Base-by-base conservation (phyloP, 2,113 vertebrate genomes). In the Emydura subglobosa region DNA sequence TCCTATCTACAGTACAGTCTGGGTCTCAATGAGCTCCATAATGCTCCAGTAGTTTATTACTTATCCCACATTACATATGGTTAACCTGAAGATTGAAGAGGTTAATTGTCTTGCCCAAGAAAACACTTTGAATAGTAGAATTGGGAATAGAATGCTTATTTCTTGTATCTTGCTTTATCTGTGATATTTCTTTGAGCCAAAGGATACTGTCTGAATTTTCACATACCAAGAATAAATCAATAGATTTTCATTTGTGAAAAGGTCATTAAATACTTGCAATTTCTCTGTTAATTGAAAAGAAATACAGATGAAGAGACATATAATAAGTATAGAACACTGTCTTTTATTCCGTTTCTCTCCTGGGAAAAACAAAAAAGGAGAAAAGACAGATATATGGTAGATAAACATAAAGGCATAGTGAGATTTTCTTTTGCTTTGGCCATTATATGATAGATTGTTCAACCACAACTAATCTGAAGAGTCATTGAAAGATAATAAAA, bases 71-170 rank as follows among this genome's bases (percentile, higher is more conserved):
- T 74, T 44, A 10, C 10, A 42, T 39, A 5, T 42, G n/a, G 10
- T 9, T 25, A 25, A 42, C 82, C 10, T 3, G 51, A 82, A n/a
- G 29, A 13, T 4, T 91, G 24, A 42, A 87, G 49, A 21, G n/a
- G 27, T 7, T 42, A 61, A 88, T 78, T 65, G 29, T 59, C 12
- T 90, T 27, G 68, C 4, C 39, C 50, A 76, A 27, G 17, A 29
- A 11, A 17, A 19, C 8, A 50, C 3, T 81, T 3, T 0, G 1
- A 90, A 81, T 50, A 3, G 50, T 86, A 86, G 44, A 82, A 54
- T 13, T 1, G 19, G 5, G 4, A 17, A 80, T 19, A 39, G 65
- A 80, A 21, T 57, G 6, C 0, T 0, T 4, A 31, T 88, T 21
- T 10, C 17, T 1, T 59, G 27, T 44, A 22, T 22, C 83, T 7